Evolutionary conservation across 2,888 invertebrate species (phyloP), one percentile per base, ranked within the genome.

Genomic region (Leucophenga montana): DNA sequence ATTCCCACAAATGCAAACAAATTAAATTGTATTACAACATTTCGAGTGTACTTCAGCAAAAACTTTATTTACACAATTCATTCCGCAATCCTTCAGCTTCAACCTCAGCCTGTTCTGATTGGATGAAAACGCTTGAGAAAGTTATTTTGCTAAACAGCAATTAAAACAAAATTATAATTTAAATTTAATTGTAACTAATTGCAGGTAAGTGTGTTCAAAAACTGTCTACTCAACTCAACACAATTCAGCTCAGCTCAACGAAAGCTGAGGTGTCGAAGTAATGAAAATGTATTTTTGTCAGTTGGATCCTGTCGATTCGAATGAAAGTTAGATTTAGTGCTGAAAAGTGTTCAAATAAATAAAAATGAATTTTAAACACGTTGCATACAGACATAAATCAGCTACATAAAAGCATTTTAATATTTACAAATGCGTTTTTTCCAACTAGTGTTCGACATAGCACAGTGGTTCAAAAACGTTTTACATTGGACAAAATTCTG

Each of bases 81-180:
- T 33, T 33, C 33, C 73, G 73, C 76, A 80, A 72, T 33, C 57
- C 69, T 65, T 67, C 68, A 65, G 56, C 54, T 18, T 61, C 54
- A 66, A 54, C 66, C 66, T 69, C n/a, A n/a, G 67, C 74, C 76
- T 79, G 79, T 48, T 48, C 14, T 48, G 50, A 2, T n/a, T 13
- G 50, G 6, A 50, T 50, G 18, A 4, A 57, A 27, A 57, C n/a
- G 57, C 57, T 27, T 27, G 27, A 54, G 54, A 78, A 80, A 81
- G 78, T 80, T 82, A 77, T 82, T 80, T 74, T 57, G 6, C 57
- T 27, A 73, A 80, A 82, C 80, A 82, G 82, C 82, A 80, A 80
- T 80, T 80, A 80, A 80, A 80, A 80, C 80, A 80, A 80, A 39
- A 82, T 80, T 82, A 82, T 80, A 79, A 82, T 80, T 80, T 79